Base-by-base conservation (phyloP, 2,888 invertebrate genomes). In the Pseudococcus longispinus region DNA sequence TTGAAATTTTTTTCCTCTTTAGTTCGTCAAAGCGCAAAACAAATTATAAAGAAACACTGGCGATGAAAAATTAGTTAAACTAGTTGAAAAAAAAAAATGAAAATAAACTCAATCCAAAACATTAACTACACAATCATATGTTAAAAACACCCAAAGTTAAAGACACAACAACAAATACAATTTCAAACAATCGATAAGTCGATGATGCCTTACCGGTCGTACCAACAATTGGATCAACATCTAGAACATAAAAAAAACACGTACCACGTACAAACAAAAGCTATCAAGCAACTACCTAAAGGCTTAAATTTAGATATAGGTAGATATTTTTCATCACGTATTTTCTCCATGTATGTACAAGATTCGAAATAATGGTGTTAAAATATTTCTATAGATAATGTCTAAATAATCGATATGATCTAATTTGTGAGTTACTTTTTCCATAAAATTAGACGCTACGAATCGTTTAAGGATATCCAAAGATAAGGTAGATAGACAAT, bases 221-320 rank as follows among this genome's bases (percentile, higher is more conserved):
- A 77, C n/a, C 6, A 37, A 15, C 4, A 8, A 3, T 74, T 55
- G 44, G 11, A 44, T 86, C 86, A 32, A 20, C 11, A 86, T 86
- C 86, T 86, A 86, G 74, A 86, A 86, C 86, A 86, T 55, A 86
- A 77, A 86, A 85, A 85, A 70, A 86, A 80, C 26, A 86, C 74
- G 77, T 77, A 86, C 46, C 74, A 84, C 84, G 60, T 84, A 84
- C 84, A 84, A 84, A 84, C 32, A 84, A 15, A 84, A 84, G 84
- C 84, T 84, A 60, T 84, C 32, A 77, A 86, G 80, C 86, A 86
- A 86, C 86, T 85, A 85, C 77, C 11, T 29, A 86, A 60, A 60
- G 23, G 60, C 60, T n/a, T 74, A 74, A 74, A 32, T 32, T 32
- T 74, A 74, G 29, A 6, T 32, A 46, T 74, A 74, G 6, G 1